A percentile compares a stretch with the other conserved stretches of the same genome.
phyloP scores from a whole-genome alignment of 2,888 invertebrate species.

The Euplexia lucipara region DNA sequence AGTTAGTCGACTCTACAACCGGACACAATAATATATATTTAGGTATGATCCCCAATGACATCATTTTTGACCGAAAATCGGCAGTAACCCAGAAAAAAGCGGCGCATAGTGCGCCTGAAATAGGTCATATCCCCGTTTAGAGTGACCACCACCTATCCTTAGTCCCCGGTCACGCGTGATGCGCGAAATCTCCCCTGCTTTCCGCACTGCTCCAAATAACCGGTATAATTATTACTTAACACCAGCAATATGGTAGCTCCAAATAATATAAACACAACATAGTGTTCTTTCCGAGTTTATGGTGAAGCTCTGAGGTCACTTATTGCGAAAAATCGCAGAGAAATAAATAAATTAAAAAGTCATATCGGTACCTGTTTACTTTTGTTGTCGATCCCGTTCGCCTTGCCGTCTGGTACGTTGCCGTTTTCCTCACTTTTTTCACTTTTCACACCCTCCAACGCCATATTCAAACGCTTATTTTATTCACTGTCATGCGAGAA shows the following conservation, averaged over 20 bases:
- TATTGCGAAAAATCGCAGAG: conserved; percentile 62
- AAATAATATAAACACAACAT: conserved; percentile 43
- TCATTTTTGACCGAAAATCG: conserved; percentile 64
- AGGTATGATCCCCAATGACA: conserved; percentile 57
- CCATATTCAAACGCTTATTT: conserved; percentile 86
- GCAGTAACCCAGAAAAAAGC: conserved; percentile 69
- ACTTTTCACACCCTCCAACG: conserved; percentile 90
- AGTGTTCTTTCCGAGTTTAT: conserved; percentile 11
- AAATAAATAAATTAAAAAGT: conserved; percentile 73
- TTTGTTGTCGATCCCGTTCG: conserved; percentile 91
- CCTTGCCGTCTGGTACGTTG: conserved; percentile 88
- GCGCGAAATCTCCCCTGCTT: conserved; percentile 79
- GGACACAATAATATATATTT: conserved; percentile 51
- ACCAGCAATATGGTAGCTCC: conserved; percentile 15
- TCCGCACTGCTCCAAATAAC: conserved; percentile 62
- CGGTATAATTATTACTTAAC: conserved; percentile 42
- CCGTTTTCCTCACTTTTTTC: conserved; percentile 90
- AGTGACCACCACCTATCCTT: conserved; percentile 79
- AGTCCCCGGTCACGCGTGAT: conserved; percentile 75
- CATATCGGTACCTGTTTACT: conserved; percentile 89
- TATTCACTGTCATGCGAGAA: conserved; percentile 89
- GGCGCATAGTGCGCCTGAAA: conserved; percentile 78
- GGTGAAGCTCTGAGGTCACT: conserved; percentile 39
- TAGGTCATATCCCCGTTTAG: conserved; percentile 87
- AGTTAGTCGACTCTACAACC: conserved; percentile 25